Percentiles rank a stretch among this genome's conserved stretches.
These are phyloP conservation scores for Pharmacophagus antenor DNA, from an alignment of 2,888 invertebrate species.

Conservation along the genomic window DNA sequence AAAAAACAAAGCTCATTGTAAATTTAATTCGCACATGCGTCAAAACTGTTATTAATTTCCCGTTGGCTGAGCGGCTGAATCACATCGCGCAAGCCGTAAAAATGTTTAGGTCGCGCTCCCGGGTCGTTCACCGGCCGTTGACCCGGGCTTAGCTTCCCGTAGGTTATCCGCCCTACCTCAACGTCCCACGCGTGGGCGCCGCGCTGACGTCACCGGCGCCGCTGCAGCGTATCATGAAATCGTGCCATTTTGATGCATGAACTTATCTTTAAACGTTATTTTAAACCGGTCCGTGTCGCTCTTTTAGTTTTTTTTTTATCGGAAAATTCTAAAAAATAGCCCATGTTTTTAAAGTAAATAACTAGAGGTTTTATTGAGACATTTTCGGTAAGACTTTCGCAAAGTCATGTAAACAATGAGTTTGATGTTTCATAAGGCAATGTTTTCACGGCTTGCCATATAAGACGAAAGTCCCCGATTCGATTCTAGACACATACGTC, in stretches of 20 bases:
- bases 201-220: constrained; percentile 23
- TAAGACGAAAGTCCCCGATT: too few relatives aligned
- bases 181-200: constrained; percentile 43
- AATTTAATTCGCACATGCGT: constrained; percentile 30
- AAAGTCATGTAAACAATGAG: too few relatives aligned
- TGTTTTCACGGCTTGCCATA: background rate
- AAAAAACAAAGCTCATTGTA: constrained; percentile 9
- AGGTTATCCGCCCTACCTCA: constrained; percentile 62
- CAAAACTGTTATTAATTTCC: constrained; percentile 29
- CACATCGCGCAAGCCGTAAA: constrained; percentile 40
- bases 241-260: background rate
- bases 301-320: background rate
- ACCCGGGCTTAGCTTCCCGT: constrained; percentile 39
- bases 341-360: background rate
- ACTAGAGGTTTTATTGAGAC: background rate
- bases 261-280: background rate
- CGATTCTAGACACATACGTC: too few relatives aligned
- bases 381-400: background rate
- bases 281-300: background rate
- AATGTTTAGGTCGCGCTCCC: constrained; percentile 51
- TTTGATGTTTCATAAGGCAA: too few relatives aligned
- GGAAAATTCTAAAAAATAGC: background rate
- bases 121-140: constrained; percentile 59
- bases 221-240: background rate
- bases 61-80: constrained; percentile 35